Percentiles rank a stretch among this genome's conserved stretches.
phyloP scores from a whole-genome alignment of 2,113 vertebrate genomes.

The Paradisaea rubra region DNA sequence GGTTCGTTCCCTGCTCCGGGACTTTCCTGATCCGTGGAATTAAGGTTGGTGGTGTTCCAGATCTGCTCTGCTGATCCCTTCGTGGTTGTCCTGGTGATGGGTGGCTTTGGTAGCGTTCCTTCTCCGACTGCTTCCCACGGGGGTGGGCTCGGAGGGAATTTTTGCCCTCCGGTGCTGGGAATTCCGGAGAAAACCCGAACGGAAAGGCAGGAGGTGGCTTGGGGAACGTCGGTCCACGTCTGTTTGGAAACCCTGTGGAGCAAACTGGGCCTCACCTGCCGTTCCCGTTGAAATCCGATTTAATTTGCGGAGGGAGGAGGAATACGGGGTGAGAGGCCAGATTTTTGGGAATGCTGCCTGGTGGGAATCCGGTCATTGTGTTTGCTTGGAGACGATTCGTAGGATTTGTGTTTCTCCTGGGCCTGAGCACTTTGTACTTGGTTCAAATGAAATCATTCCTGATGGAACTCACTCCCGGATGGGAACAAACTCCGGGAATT shows the following conservation, averaged over 20 bases:
- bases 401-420: not conserved
- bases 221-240: fast-evolving
- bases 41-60: not conserved
- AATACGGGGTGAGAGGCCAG: not conserved
- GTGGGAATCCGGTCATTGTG: not conserved
- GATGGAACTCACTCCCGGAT: fast-evolving
- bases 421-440: not conserved
- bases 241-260: not conserved
- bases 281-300: fast-evolving
- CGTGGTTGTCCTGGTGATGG: fast-evolving
- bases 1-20: fast-evolving
- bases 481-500: not conserved
- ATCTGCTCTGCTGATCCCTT: fast-evolving
- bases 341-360: not conserved
- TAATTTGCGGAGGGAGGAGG: not conserved
- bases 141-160: not conserved
- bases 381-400: not conserved
- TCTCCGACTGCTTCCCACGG: not conserved
- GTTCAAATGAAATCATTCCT: not conserved
- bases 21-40: not conserved
- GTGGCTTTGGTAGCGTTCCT: not conserved
- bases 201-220: not conserved
- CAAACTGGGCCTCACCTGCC: fast-evolving
- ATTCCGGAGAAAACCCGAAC: not conserved
- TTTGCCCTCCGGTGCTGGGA: not conserved